phyloP scores from a whole-genome alignment of 1,140 invertebrate species.

The Caenorhabditis inopinata region DNA sequence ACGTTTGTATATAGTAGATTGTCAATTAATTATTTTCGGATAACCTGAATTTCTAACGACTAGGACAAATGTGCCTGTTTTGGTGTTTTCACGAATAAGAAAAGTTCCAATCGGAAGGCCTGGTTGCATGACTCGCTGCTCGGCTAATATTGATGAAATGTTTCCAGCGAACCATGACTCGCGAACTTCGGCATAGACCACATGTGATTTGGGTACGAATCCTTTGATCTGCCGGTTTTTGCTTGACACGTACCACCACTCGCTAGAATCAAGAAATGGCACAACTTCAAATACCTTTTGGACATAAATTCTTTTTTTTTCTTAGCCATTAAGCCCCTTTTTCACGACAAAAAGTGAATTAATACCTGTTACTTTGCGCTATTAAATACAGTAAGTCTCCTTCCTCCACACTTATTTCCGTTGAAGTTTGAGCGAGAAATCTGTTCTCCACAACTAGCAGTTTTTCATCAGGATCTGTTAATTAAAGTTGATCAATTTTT shows the following conservation, averaged over 20 bases:
- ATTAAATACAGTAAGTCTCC: conserved; percentile 13
- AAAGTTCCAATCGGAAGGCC: conserved; percentile 10
- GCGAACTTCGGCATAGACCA: not conserved
- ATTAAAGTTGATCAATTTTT: not conserved
- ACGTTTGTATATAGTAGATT: not conserved
- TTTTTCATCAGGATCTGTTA: not conserved
- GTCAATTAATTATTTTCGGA: not conserved
- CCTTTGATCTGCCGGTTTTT: not conserved
- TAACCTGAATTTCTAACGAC: not conserved
- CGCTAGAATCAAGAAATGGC: not conserved
- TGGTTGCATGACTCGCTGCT: conserved; percentile 5
- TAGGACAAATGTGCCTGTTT: conserved; percentile 9
- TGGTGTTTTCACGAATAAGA: not conserved
- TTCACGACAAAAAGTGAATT: no score
- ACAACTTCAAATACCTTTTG: no score
- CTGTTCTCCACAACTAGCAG: not conserved
- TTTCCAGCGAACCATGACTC: conserved; percentile 20
- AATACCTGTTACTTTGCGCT: not conserved
- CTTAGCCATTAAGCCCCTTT: no score
- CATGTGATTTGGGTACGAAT: conserved; percentile 4
- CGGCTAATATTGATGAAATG: not conserved
- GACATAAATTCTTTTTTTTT: no score
- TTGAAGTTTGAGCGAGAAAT: not conserved
- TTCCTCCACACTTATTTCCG: not conserved
- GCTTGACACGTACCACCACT: conserved; percentile 7